These are phyloP conservation scores for Drosophila aldrichi DNA, from an alignment of 2,888 invertebrate species.

Conservation along the genomic window DNA sequence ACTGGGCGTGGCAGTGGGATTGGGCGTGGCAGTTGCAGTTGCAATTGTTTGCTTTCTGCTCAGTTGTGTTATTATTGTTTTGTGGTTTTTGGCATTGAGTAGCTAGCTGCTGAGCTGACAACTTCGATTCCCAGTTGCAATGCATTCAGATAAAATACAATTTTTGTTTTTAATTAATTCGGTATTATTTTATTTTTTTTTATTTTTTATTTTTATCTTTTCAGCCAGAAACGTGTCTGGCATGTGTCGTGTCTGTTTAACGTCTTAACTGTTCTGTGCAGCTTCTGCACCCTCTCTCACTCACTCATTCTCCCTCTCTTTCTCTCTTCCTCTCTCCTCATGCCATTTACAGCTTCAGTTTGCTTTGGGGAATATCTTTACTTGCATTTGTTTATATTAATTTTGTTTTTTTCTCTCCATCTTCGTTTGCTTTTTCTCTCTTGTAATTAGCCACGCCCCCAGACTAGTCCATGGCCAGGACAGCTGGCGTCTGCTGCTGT, in stretches of 20 bases:
- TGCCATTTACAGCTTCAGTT: constrained; percentile 26
- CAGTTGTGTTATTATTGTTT: constrained; percentile 52
- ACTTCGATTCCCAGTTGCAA: constrained; percentile 25
- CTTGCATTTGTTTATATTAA: constrained; percentile 64
- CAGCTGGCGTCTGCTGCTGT: constrained; percentile 58
- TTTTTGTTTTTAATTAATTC: constrained; percentile 76
- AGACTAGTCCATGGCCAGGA: constrained; percentile 30
- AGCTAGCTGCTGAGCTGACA: constrained; percentile 41
- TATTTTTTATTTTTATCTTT: constrained; percentile 1
- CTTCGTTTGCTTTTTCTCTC: not conserved
- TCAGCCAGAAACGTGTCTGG: constrained; percentile 55
- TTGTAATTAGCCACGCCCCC: constrained; percentile 68
- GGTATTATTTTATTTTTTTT: constrained; percentile 19
- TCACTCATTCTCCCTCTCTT: not conserved
- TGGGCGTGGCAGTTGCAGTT: constrained; percentile 16
- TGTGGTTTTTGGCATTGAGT: constrained; percentile 38
- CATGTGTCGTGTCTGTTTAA: constrained; percentile 63
- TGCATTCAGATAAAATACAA: constrained; percentile 55
- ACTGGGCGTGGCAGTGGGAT: constrained; percentile 10
- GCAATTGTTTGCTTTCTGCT: constrained; percentile 27
- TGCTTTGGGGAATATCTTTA: constrained; percentile 9
- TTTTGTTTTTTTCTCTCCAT: constrained; percentile 23
- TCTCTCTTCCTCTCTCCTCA: constrained; percentile 9
- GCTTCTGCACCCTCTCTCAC: not conserved
- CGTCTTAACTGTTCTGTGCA: constrained; percentile 51